Evolutionary conservation across 2,113 vertebrate species (phyloP), one percentile per base, ranked within the genome.

Genomic region (Dicaeum eximium): DNA sequence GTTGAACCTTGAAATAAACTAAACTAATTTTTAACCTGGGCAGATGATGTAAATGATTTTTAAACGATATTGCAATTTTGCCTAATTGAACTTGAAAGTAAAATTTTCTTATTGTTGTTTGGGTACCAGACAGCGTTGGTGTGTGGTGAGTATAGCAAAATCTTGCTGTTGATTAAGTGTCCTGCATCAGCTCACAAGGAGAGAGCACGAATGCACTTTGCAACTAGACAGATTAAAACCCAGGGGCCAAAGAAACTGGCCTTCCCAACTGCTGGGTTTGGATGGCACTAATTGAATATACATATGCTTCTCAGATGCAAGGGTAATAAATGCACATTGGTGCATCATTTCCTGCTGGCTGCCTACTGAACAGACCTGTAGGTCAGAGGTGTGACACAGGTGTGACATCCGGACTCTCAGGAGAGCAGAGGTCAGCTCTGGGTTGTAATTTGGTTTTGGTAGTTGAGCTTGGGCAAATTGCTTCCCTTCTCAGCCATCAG

Each of bases 361-460:
- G 58, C 82, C 56, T 31, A 0, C 53, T 0, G 1, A 75, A 15
- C 45, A 44, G 56, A 24, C 11, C 0, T 23, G 57, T 9, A 1
- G 51, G 53, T 86, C 5, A 9, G 60, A 64, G 83, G 35, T 56
- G 15, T 1, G 6, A 22, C 47, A 28, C 33, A 47, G 45, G 15
- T 58, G n/a, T 80, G 80, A 44, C 64, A 33, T 37, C 61, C 15
- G 40, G 16, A 28, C 25, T 38, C 85, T 69, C 23, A 17, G 82
- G 58, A 31, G 60, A 71, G 19, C 64, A n/a, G 47, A 33, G 47
- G 40, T 89, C 83, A 66, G 2, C 69, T 48, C 54, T 21, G 21
- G 6, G 37, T 11, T 77, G 19, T 64, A 45, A 69, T 71, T 78
- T 45, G 38, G 47, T 19, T 88, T 77, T 74, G 35, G 54, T 56